Evolutionary conservation across 1,140 invertebrate species (phyloP).

Genomic region (Dolichoris vasculosae): DNA sequence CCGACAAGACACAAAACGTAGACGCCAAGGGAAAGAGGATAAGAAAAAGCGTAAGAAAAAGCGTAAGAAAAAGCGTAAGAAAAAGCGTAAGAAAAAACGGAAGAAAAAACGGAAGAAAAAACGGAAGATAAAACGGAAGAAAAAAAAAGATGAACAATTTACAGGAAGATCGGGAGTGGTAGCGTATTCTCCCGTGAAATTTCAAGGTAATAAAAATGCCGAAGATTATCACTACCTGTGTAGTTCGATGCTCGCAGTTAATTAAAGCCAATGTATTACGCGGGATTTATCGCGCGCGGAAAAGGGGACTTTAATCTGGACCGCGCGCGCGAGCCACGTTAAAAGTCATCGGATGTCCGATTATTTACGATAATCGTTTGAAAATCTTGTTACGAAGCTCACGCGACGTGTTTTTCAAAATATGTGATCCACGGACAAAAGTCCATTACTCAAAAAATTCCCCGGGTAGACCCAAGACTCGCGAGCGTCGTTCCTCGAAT

Average conservation of each 20-base stretch:
- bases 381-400: constrained; percentile 50
- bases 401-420: constrained; percentile 40
- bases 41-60: too few species aligned
- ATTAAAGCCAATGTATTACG: constrained; percentile 53
- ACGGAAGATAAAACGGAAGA: neutral
- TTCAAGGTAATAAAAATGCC: constrained; percentile 34
- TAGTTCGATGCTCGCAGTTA: constrained; percentile 38
- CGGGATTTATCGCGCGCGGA: constrained; percentile 46
- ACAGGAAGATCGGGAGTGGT: neutral
- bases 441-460: constrained; percentile 40
- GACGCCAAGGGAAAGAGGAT: too few species aligned
- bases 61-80: too few species aligned
- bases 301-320: constrained; percentile 34
- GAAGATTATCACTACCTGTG: neutral
- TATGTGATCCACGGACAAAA: neutral
- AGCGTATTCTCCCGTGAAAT: constrained; percentile 27
- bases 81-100: too few species aligned
- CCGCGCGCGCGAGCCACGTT: constrained; percentile 17
- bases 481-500: neutral
- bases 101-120: neutral
- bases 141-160: neutral
- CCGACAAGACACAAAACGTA: too few species aligned
- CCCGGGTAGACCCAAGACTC: neutral
- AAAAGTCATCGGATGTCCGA: constrained; percentile 43
- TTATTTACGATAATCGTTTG: constrained; percentile 52